Evolutionary conservation across 2,113 vertebrate genomes (phyloP), one percentile per base, ranked within the genome.

Genomic region (Apaloderma vittatum): DNA sequence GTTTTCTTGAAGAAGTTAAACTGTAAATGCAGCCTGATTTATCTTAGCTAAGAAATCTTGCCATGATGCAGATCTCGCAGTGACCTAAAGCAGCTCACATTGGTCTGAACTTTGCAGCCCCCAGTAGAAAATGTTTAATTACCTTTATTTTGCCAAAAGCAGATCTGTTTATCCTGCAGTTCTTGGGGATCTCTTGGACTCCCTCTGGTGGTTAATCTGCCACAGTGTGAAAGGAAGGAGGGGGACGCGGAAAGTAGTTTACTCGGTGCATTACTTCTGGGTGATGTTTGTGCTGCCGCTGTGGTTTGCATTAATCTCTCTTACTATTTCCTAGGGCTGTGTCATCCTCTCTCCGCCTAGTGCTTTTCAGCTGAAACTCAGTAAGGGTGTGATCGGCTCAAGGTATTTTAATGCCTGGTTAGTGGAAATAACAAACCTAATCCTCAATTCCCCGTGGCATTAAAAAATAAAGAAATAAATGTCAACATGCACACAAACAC

Each of bases 181-280:
- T 93, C 74, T 93, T 87, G 83, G 58, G 11, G 92, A 59, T 91
- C 91, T 95, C 90, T 86, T 82, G 75, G 61, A 89, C 97, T 94
- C 97, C 97, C 96, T 97, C 97, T 97, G 90, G 94, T 96, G 97
- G 97, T 37, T 76, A 30, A 30, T 46, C 34, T 55, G 36, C 16
- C 11, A 11, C 6, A 26, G 36, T 3, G 29, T 66, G 65, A 65
- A 70, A 67, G 37, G 15, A 78, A 61, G 26, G 21, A 8, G 7
- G 20, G 30, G 37, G 15, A 78, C 57, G 26, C 16, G 8, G 6
- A 22, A 20, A 32, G 18, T 68, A 63, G 46, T 94, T 95, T 88
- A 40, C 54, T 86, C 11, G 0, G 4, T 43, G 46, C 19, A 1
- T 61, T 86, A 66, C 68, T 48, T 66, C 67, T 91, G 83, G 75